Base-by-base conservation (phyloP, 2,888 invertebrate species). In the Eupelmus urozonus region DNA sequence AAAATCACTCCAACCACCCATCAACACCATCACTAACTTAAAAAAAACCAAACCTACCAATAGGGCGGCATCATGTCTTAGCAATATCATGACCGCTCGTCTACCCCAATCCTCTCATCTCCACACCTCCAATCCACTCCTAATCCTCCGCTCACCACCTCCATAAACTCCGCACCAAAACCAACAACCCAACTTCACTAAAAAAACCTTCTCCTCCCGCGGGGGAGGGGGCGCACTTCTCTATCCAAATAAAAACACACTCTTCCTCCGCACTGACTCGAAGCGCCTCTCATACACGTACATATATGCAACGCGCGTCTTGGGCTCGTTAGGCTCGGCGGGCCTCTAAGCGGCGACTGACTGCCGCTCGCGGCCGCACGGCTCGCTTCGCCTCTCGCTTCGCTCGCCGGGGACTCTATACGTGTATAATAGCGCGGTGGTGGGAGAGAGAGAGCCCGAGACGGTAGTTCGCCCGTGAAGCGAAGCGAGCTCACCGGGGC, bases 291-390 rank as follows among this genome's bases (percentile, higher is more conserved):
- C n/a, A n/a, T 34, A 34, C 34, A 42, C 45, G 1, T 25, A 57
- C 49, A 13, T 9, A 11, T 34, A 60, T 51, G 49, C 16, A n/a
- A 11, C 23, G 53, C 65, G 49, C 45, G 65, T 66, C 72, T 69
- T n/a, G n/a, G n/a, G 66, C n/a, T n/a, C n/a, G 78, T 73, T 71
- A 77, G 76, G 63, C 82, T 83, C 81, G 76, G 3, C 76, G 81
- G 85, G 85, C 82, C 85, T 87, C 87, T 86, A 87, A 84, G 85
- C 85, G 86, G 84, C 87, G 84, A 88, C 88, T 87, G 87, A 85
- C 57, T 53, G 66, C 71, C 57, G 62, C 69, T 60, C 49, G 45
- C 45, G 40, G 11, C 18, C 70, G 70, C 72, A 78, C 82, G 13
- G 82, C 81, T 83, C 83, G 81, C 83, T 83, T 82, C 79, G 82